A percentile compares a stretch with the other conserved stretches of the same genome.
Conservation (phyloP, 30 jellyfish, hydroid and myxozoan genomes). For the Aurelia aurita complex sp. Pacific region DNA sequence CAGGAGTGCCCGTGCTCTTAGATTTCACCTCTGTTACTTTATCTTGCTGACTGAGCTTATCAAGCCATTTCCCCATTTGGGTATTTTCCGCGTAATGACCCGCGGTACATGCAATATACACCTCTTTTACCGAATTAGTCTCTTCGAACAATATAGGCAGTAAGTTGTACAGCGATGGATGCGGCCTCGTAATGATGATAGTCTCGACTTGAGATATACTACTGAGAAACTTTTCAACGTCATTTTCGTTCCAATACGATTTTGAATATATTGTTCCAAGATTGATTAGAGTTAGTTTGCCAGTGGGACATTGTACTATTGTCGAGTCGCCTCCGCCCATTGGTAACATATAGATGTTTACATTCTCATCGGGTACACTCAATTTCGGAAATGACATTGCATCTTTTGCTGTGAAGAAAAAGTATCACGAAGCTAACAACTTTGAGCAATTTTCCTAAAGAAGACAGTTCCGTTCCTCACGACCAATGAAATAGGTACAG, state of each 20-base stretch:
- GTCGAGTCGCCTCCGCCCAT: slow-evolving; percentile 80
- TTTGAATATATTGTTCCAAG: slow-evolving; percentile 53
- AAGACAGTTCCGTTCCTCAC: too few relatives aligned
- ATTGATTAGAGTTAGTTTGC: slow-evolving; percentile 40
- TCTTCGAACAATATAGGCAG: slow-evolving; percentile 51
- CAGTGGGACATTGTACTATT: slow-evolving; percentile 66
- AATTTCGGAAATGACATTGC: slow-evolving; percentile 11
- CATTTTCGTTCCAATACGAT: slow-evolving; percentile 62
- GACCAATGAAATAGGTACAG: too few relatives aligned
- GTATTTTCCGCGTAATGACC: slow-evolving; percentile 16
- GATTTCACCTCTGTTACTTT: slow-evolving; percentile 45
- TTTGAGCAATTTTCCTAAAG: too few relatives aligned
- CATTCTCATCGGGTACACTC: slow-evolving; percentile 54
- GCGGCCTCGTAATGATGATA: slow-evolving; percentile 68
- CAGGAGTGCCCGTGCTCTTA: slow-evolving; percentile 45
- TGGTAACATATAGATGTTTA: slow-evolving; percentile 69
- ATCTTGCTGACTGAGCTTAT: slow-evolving; percentile 17
- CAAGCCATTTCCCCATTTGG: slow-evolving; percentile 44
- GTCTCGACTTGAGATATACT: slow-evolving; percentile 38
- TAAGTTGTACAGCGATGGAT: slow-evolving; percentile 51
- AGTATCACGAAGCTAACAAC: too few relatives aligned
- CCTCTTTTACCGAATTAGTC: slow-evolving; percentile 19
- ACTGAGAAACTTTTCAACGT: slow-evolving; percentile 43
- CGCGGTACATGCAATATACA: slow-evolving; percentile 32
- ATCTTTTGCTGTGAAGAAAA: slow-evolving; percentile 7